phyloP scores from a whole-genome alignment of 2,113 vertebrate genomes.

The Rousettus leschenaultii region DNA sequence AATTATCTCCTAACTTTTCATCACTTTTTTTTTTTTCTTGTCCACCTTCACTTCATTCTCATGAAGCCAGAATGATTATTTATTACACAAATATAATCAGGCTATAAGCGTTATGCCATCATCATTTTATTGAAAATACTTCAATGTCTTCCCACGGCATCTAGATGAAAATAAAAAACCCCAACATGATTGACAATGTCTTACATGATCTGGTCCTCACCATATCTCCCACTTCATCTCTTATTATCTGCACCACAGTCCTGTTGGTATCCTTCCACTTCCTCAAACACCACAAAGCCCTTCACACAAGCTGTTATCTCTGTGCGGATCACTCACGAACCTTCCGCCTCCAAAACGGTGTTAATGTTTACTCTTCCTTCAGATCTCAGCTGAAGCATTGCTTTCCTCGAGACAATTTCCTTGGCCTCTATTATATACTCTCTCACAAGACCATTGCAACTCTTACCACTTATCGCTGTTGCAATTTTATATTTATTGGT shows the following conservation, averaged over 20 bases:
- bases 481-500: background rate
- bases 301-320: background rate
- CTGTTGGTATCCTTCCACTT: background rate
- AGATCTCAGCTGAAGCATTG: background rate
- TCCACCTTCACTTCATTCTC: background rate
- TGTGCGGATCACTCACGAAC: background rate
- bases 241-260: background rate
- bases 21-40: background rate
- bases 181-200: background rate
- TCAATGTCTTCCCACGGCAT: background rate
- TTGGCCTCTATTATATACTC: background rate
- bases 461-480: background rate
- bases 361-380: background rate
- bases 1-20: background rate
- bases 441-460: background rate
- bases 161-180: background rate
- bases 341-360: background rate
- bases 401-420: background rate
- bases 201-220: background rate
- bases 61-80: background rate
- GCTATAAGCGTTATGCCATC: background rate
- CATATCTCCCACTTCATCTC: background rate
- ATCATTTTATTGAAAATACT: background rate
- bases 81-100: background rate
- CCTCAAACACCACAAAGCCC: background rate